A percentile compares a stretch with the other conserved stretches of the same genome.
Evolutionary conservation across 2,797 vertebrate genomes (phyloP).

Genomic region (Sebastes kiyomatsui): DNA sequence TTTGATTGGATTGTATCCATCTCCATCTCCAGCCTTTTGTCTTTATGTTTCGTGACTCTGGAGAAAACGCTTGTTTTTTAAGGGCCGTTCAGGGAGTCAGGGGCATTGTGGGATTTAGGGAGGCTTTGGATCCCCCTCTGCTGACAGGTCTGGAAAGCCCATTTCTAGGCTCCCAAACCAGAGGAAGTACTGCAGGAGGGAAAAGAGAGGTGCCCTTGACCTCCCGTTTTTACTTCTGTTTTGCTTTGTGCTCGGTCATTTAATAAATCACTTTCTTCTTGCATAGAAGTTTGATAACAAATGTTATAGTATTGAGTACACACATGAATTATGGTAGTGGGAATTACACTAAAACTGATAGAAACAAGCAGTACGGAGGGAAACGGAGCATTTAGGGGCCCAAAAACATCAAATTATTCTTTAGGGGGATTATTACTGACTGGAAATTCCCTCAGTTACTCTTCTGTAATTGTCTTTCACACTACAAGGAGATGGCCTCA

Average conservation of each 20-base stretch:
- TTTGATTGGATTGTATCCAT: slow-evolving; percentile 42
- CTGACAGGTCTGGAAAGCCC: slow-evolving; percentile 66
- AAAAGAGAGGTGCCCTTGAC: slow-evolving; percentile 16
- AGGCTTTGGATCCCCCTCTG: slow-evolving; percentile 10
- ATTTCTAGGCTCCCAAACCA: slow-evolving; percentile 41
- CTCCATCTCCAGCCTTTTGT: slow-evolving; percentile 36
- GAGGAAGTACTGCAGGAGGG: slow-evolving; percentile 5
- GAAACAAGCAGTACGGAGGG: background rate
- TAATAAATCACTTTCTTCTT: slow-evolving; percentile 50
- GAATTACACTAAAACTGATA: background rate
- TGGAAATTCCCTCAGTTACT: too few species aligned
- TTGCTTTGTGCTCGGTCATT: slow-evolving; percentile 18
- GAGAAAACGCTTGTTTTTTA: slow-evolving; percentile 52
- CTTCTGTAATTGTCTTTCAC: background rate
- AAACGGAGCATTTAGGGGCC: background rate
- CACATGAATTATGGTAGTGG: slow-evolving; percentile 7
- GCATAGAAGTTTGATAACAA: slow-evolving; percentile 28
- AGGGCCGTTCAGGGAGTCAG: slow-evolving; percentile 35
- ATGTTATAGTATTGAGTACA: slow-evolving; percentile 9
- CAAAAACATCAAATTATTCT: background rate
- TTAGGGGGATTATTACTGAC: background rate
- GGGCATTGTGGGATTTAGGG: slow-evolving; percentile 45
- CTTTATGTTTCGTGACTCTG: slow-evolving; percentile 33
- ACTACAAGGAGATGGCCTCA: background rate
- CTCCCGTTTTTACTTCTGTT: slow-evolving; percentile 36